Evolutionary conservation across 1,140 invertebrate species (phyloP), one percentile per base, ranked within the genome.

Genomic region (Caenorhabditis inopinata): DNA sequence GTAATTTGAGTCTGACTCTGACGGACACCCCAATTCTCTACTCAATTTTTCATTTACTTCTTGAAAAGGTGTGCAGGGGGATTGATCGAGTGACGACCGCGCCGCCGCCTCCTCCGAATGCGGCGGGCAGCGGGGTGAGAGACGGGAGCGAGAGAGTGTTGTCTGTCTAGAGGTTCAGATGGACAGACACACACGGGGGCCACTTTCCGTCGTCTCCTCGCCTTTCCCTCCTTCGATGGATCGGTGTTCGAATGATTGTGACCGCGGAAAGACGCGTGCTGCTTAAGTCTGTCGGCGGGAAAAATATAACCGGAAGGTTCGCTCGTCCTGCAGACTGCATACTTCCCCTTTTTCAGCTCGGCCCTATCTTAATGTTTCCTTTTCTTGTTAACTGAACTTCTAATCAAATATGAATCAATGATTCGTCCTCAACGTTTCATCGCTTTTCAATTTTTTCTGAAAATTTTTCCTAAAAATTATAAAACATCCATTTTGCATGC

Each of bases 81-180:
- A 58, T 58, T 58, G 53, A 58, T 58, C 53, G 53, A 32, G 53
- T 58, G 53, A 58, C 53, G 53, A 51, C 49, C 53, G 53, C 53
- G 27, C 53, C 53, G 53, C 53, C 27, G 53, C 53, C 53, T 58
- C 53, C 53, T 58, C 53, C 53, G 27, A 58, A 58, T 32, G 53
- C 53, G 53, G 27, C 53, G 53, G 53, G 53, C 27, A 32, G 53
- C 16, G 53, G 53, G 53, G 27, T 58, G 53, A 58, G 16, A 58
- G 14, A 58, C 16, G 27, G n/a, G 53, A 58, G 25, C 6, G 14
- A 42, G 38, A 14, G 38, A 42, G 38, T 42, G 38, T n/a, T n/a
- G n/a, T n/a, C n/a, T n/a, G n/a, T n/a, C n/a, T n/a, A n/a, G n/a
- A n/a, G 38, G 38, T 7, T 7, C 5, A 42, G 38, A 42, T 14